A percentile compares a stretch with the other conserved stretches of the same genome.
phyloP scores from a whole-genome alignment of 2,888 invertebrate species.

The Diogma glabrata region DNA sequence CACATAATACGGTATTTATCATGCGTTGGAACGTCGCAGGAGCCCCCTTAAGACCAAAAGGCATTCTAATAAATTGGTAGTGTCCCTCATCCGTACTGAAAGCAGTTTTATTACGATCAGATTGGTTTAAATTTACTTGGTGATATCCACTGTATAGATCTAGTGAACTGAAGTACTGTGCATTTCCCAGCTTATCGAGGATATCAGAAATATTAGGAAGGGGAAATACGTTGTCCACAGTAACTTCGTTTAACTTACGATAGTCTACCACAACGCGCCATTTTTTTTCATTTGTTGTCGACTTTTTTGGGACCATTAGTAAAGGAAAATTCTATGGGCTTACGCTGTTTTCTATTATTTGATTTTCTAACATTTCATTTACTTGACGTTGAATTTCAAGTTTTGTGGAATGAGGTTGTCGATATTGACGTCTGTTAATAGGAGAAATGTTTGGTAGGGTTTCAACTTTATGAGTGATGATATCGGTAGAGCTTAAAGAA shows the following conservation, averaged over 20 bases:
- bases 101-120: background rate
- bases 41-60: background rate
- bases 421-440: constrained; percentile 5
- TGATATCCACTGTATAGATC: background rate
- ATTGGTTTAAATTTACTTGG: background rate
- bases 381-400: background rate
- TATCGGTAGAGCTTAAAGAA: constrained; percentile 23
- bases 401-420: background rate
- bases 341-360: background rate
- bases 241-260: background rate
- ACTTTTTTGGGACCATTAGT: background rate
- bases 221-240: background rate
- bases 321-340: background rate
- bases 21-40: no score
- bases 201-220: background rate
- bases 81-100: background rate
- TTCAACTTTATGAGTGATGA: constrained; percentile 3
- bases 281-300: background rate
- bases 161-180: background rate
- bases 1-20: background rate
- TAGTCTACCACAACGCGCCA: background rate
- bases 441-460: background rate
- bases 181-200: background rate
- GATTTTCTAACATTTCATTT: background rate
- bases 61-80: background rate